Evolutionary conservation across 2,797 vertebrate genomes (phyloP), one percentile per base, ranked within the genome.

Genomic region (Molothrus ater): DNA sequence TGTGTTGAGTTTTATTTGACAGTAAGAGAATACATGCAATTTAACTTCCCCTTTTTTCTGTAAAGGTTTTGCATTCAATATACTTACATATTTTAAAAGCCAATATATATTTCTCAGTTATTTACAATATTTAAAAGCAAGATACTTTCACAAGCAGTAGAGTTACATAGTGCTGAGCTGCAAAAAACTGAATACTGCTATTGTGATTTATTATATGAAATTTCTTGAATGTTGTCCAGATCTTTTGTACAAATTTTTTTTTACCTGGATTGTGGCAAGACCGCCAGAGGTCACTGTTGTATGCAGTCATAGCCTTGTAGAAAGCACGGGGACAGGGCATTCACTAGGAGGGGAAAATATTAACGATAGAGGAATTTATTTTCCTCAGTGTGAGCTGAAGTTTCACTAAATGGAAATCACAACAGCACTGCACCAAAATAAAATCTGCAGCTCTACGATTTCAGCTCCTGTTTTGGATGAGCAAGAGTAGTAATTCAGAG

Each of bases 201-300:
- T 16, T 79, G 47, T 74, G n/a, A 45, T 79, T 75, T 83, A 21
- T 65, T 48, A 54, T 85, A n/a, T n/a, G 2, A 47, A 53, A 24
- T 54, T 47, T 84, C 24, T 34, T 57, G 8, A 19, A 10, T 1
- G 0, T 79, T 84, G 59, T 71, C 26, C 3, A 3, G 15, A 36
- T 78, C 12, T 83, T 61, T 36, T 2, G 4, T 73, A 24, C 5
- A 8, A 7, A 0, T 73, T 26, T 32, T 61, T 59, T 56, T 63
- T 65, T 32, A 45, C 29, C 28, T 65, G 63, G 66, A 36, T 20
- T 71, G 38, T 53, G 32, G 17, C 54, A 13, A 66, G 36, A 31
- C 95, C 97, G 94, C 54, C 60, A 85, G 97, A 80, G 96, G 97
- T 96, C 97, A 82, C 89, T 97, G 88, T 95, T 95, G 89, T 29